Percentiles rank a stretch among this genome's conserved stretches.
Evolutionary conservation across 2,113 vertebrate genomes (phyloP).

Genomic region (Clarias batrachus): DNA sequence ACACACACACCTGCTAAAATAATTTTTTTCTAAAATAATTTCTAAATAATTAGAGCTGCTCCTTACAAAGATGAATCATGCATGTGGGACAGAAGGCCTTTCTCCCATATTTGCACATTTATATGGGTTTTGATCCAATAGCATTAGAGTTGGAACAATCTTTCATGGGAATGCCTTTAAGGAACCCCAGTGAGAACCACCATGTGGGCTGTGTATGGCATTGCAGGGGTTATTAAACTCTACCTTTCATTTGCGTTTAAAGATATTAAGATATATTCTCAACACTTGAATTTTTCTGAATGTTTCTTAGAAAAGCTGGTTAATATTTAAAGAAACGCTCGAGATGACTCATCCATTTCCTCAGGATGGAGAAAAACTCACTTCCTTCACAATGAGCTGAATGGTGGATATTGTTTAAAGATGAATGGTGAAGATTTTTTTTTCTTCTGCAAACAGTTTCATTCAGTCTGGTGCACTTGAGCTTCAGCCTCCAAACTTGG

Average conservation of each 20-base stretch:
- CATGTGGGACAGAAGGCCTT: slow-evolving; percentile 53
- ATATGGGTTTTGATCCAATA: slow-evolving; percentile 28
- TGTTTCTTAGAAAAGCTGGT: neutral
- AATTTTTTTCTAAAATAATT: neutral
- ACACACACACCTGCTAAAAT: too few relatives aligned
- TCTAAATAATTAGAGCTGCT: slow-evolving; percentile 28
- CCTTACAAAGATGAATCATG: slow-evolving; percentile 58
- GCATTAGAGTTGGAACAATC: slow-evolving; percentile 3
- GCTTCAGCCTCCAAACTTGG: neutral
- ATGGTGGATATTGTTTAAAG: neutral
- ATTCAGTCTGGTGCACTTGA: neutral
- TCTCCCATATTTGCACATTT: slow-evolving; percentile 51
- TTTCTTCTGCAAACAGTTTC: neutral
- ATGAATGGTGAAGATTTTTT: neutral
- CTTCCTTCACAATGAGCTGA: neutral
- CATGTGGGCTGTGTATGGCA: neutral
- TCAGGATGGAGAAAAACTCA: neutral
- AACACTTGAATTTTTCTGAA: neutral
- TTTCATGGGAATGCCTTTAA: neutral
- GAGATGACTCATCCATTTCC: neutral
- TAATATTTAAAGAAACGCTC: neutral
- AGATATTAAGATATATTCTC: neutral
- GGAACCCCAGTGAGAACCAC: neutral
- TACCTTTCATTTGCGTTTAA: neutral
- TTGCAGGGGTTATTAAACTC: neutral